phyloP scores from a whole-genome alignment of 2,888 invertebrate species.

The Ypsolopha scabrella region DNA sequence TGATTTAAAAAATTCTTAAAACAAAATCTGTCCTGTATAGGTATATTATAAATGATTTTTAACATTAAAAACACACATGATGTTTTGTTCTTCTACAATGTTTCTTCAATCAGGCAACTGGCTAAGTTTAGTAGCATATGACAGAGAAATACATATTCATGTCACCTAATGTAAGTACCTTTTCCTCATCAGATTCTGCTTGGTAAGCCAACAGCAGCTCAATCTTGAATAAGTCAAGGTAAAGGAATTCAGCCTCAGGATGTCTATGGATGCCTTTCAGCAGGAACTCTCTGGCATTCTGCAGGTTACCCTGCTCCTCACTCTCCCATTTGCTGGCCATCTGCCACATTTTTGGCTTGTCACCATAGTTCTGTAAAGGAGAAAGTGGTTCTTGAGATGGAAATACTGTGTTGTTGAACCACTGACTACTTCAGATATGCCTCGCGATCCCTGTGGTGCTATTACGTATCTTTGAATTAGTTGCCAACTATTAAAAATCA shows the following conservation, averaged over 20 bases:
- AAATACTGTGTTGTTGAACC: neutral
- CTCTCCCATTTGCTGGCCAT: slow-evolving; percentile 84
- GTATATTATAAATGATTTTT: no score
- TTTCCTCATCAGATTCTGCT: slow-evolving; percentile 42
- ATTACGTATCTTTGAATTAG: no score
- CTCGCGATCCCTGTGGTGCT: no score
- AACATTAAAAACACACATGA: neutral
- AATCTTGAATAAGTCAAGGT: slow-evolving; percentile 70
- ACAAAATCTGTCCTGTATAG: no score
- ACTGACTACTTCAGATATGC: no score
- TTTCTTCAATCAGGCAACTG: no score
- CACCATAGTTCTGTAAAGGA: slow-evolving; percentile 74
- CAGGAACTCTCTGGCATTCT: slow-evolving; percentile 77
- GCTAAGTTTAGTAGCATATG: neutral
- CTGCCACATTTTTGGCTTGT: slow-evolving; percentile 82
- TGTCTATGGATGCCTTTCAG: slow-evolving; percentile 83
- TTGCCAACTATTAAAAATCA: no score
- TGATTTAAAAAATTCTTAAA: no score
- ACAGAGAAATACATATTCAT: neutral
- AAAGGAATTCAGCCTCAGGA: slow-evolving; percentile 75
- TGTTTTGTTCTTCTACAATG: no score
- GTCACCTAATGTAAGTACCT: slow-evolving; percentile 24
- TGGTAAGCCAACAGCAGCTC: slow-evolving; percentile 39
- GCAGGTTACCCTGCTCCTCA: slow-evolving; percentile 74
- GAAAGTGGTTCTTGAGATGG: neutral